These are phyloP conservation scores for Sinocyclocheilus grahami DNA, from an alignment of 2,113 vertebrate genomes.

Conservation along the genomic window DNA sequence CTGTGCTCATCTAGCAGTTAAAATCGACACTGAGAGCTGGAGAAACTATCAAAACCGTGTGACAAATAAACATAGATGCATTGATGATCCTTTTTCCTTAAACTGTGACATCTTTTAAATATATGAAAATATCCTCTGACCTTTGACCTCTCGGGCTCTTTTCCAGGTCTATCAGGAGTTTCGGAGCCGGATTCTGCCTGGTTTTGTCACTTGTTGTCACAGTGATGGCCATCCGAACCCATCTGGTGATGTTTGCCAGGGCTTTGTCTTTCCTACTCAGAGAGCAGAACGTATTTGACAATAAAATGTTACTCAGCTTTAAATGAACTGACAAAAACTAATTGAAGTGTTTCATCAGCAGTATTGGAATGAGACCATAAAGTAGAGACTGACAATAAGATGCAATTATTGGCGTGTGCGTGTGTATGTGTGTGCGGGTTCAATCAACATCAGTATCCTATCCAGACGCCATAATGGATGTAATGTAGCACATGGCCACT, in stretches of 20 bases:
- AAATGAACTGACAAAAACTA: conserved; percentile 33
- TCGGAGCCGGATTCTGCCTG: too few relatives aligned
- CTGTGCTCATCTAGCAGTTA: background rate
- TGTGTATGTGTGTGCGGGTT: conserved; percentile 30
- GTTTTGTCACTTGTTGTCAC: background rate
- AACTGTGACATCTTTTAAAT: background rate
- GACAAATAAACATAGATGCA: background rate
- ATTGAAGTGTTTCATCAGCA: conserved; percentile 41
- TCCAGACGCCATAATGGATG: conserved; percentile 77
- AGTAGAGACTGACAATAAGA: conserved; percentile 36
- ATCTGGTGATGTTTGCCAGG: conserved; percentile 6
- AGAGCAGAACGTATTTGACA: background rate
- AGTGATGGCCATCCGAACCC: background rate
- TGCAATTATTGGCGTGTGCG: conserved; percentile 29
- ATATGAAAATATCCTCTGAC: background rate
- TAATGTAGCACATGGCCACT: conserved; percentile 74
- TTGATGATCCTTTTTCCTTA: background rate
- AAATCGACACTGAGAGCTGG: background rate
- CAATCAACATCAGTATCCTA: conserved; percentile 67
- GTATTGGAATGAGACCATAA: conserved; percentile 36
- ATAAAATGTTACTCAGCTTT: conserved; percentile 26
- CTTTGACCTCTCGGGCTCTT: background rate
- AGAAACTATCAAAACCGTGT: background rate
- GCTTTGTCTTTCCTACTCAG: conserved; percentile 16
- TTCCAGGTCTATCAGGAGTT: background rate